Evolutionary conservation across 2,113 vertebrate species (phyloP).

Genomic region (Mixornis gularis): DNA sequence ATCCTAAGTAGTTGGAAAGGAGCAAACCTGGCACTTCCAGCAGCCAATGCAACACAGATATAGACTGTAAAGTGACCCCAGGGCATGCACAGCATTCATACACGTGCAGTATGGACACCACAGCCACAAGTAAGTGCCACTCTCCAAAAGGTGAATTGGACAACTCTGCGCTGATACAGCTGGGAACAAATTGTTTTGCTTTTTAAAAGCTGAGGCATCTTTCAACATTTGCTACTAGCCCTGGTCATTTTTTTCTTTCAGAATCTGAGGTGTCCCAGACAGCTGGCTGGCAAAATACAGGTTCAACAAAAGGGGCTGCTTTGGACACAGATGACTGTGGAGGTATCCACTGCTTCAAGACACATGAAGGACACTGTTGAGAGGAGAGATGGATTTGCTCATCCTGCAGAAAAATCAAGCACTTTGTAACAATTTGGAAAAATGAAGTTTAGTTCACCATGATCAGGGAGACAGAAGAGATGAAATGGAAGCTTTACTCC

Average conservation of each 20-base stretch:
- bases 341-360: not conserved
- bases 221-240: not conserved
- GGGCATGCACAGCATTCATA: fast-evolving
- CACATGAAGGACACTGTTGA: not conserved
- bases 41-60: not conserved
- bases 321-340: not conserved
- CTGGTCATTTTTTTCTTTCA: not conserved
- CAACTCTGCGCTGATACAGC: not conserved
- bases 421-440: not conserved
- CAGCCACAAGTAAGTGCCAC: not conserved
- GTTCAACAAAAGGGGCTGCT: not conserved
- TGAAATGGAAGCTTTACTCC: not conserved
- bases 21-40: not conserved
- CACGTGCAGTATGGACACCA: fast-evolving
- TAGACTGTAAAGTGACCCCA: not conserved
- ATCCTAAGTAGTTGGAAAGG: not conserved
- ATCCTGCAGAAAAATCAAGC: not conserved
- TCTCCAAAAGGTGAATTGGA: fast-evolving
- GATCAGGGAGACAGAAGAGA: not conserved
- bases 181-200: not conserved
- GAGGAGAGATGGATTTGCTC: not conserved
- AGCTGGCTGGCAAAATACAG: not conserved
- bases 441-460: not conserved
- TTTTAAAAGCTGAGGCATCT: not conserved
- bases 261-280: not conserved